A percentile compares a stretch with the other conserved stretches of the same genome.
Evolutionary conservation across 92 coral and sea anemone species (phyloP).

Genomic region (Plumapathes pennacea): DNA sequence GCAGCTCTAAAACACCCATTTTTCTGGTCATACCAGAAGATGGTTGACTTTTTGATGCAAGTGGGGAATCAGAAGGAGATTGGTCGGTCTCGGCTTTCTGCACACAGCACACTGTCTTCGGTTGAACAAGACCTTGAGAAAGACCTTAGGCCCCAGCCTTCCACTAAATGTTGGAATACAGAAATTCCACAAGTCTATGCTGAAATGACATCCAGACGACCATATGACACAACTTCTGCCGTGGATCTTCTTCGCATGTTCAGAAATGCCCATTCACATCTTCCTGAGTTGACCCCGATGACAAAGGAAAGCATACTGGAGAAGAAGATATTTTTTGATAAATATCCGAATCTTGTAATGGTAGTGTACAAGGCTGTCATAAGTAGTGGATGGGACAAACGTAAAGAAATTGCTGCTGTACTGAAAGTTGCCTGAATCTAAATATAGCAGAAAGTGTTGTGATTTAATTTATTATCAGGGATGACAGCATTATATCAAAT

Average conservation of each 20-base stretch:
- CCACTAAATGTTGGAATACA: constrained; percentile 14
- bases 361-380: constrained; percentile 25
- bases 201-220: constrained; percentile 28
- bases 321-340: constrained; percentile 23
- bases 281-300: constrained; percentile 14
- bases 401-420: too few relatives aligned
- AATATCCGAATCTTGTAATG: constrained; percentile 47
- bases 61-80: constrained; percentile 51
- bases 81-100: too few relatives aligned
- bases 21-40: constrained; percentile 13
- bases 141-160: too few relatives aligned
- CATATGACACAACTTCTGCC: constrained; percentile 25
- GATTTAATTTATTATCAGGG: too few relatives aligned
- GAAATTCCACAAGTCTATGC: constrained; percentile 3
- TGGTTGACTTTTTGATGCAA: constrained; percentile 16
- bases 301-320: constrained; percentile 10
- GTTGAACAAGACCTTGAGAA: too few relatives aligned
- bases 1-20: neutral
- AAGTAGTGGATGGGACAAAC: constrained; percentile 16
- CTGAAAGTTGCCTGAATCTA: too few relatives aligned
- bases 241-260: constrained; percentile 50
- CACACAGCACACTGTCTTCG: too few relatives aligned
- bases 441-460: too few relatives aligned
- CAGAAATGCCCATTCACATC: constrained; percentile 42
- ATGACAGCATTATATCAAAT: too few relatives aligned